phyloP scores from a whole-genome alignment of 2,797 vertebrate species.

The Sebastes paucispinis region DNA sequence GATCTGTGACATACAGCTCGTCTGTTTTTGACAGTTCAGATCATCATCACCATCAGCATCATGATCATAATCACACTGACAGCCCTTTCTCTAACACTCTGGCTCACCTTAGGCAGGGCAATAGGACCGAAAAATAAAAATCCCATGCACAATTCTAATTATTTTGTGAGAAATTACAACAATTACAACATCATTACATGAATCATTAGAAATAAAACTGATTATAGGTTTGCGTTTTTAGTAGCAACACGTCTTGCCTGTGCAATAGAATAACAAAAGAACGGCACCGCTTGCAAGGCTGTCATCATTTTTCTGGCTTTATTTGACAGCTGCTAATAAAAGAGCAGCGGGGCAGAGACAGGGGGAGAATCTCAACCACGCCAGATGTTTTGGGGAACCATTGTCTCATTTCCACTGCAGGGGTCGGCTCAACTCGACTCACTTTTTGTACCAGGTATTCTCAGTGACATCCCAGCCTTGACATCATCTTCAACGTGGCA shows the following conservation, averaged over 20 bases:
- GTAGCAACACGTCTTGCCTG: not conserved
- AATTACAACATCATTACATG: too few relatives aligned
- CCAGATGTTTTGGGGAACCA: not conserved
- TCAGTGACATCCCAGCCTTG: too few relatives aligned
- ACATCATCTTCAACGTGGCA: too few relatives aligned
- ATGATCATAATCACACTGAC: conserved; percentile 54
- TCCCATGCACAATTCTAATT: not conserved
- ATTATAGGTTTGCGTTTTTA: not conserved
- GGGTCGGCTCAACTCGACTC: not conserved
- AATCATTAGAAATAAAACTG: not conserved
- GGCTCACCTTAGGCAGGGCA: conserved; percentile 8
- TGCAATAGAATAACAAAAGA: not conserved
- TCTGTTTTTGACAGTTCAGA: conserved; percentile 53
- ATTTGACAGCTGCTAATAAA: not conserved
- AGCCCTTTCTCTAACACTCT: conserved; percentile 2
- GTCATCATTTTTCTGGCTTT: not conserved
- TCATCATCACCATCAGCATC: conserved; percentile 47
- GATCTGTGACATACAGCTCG: conserved; percentile 44
- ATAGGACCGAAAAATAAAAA: not conserved
- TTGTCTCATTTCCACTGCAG: not conserved
- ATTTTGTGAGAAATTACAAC: not conserved
- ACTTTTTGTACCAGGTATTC: not conserved
- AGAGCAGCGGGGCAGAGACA: not conserved
- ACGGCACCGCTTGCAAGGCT: not conserved
- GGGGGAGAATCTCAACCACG: not conserved